Conservation (phyloP, 1,140 invertebrate species). For the Asobara japonica region DNA sequence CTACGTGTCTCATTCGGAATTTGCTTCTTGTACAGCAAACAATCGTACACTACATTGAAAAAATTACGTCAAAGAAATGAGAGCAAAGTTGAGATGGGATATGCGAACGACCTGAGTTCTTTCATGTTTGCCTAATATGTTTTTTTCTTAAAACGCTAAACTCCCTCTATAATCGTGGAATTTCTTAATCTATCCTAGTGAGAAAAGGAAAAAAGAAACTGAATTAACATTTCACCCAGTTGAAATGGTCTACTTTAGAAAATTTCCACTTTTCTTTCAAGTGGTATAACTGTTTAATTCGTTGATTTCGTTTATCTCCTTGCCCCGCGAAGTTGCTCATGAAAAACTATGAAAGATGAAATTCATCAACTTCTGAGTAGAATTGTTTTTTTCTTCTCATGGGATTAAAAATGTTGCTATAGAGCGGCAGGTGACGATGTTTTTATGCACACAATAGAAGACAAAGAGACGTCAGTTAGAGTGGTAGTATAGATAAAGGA, state of each 20-base stretch:
- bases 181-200: conserved; percentile 25
- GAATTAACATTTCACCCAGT: conserved; percentile 20
- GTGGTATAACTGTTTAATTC: neutral
- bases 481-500: conserved; percentile 10
- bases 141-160: neutral
- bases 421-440: neutral
- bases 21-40: neutral
- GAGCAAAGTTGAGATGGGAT: neutral
- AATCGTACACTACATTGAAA: neutral
- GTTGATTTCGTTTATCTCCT: neutral
- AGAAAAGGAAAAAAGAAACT: conserved; percentile 34
- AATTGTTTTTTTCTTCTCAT: neutral
- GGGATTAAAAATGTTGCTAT: conserved; percentile 2
- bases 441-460: conserved; percentile 1
- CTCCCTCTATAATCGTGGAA: conserved; percentile 39
- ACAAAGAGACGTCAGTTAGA: conserved; percentile 8
- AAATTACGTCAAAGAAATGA: neutral
- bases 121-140: conserved; percentile 21
- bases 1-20: neutral
- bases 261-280: neutral
- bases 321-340: neutral
- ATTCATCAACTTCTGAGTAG: neutral
- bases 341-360: neutral
- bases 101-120: conserved; percentile 19
- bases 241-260: conserved; percentile 23